These are phyloP conservation scores for Lepus americanus DNA, from an alignment of 2,113 vertebrate genomes.

Conservation along the genomic window DNA sequence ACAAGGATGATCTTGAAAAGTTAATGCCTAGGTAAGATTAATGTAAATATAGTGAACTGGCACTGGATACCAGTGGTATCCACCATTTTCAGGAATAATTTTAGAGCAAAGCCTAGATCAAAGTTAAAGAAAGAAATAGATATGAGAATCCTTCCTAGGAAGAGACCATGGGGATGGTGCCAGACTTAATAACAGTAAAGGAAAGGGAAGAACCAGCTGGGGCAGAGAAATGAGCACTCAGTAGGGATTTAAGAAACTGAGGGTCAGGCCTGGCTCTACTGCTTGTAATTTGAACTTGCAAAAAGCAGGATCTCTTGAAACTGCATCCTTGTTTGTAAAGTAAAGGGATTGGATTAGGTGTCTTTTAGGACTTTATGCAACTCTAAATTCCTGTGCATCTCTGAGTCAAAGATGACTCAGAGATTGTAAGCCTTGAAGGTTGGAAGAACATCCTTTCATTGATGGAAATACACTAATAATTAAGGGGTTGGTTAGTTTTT, in stretches of 20 bases:
- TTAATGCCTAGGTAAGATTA: not conserved
- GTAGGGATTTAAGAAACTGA: not conserved
- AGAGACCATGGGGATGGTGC: not conserved
- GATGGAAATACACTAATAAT: not conserved
- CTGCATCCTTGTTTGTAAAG: not conserved
- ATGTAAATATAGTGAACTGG: not conserved
- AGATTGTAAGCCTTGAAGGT: not conserved
- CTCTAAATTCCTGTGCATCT: not conserved
- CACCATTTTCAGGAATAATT: not conserved
- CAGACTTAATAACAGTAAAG: not conserved
- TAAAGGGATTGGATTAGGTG: not conserved
- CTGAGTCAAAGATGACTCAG: constrained; percentile 66
- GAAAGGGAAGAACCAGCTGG: not conserved
- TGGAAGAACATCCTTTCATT: constrained; percentile 27
- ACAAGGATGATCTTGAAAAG: not conserved
- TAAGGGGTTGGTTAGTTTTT: constrained; percentile 28
- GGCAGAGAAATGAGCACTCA: not conserved
- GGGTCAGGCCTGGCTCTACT: not conserved
- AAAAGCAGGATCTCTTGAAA: not conserved
- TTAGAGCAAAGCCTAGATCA: not conserved
- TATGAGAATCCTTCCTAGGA: not conserved
- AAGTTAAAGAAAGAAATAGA: not conserved
- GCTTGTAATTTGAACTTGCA: not conserved
- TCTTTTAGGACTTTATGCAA: constrained; percentile 1
- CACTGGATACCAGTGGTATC: not conserved